Evolutionary conservation across 1,140 invertebrate genomes (phyloP), one percentile per base, ranked within the genome.

Genomic region (Bradysia coprophila): DNA sequence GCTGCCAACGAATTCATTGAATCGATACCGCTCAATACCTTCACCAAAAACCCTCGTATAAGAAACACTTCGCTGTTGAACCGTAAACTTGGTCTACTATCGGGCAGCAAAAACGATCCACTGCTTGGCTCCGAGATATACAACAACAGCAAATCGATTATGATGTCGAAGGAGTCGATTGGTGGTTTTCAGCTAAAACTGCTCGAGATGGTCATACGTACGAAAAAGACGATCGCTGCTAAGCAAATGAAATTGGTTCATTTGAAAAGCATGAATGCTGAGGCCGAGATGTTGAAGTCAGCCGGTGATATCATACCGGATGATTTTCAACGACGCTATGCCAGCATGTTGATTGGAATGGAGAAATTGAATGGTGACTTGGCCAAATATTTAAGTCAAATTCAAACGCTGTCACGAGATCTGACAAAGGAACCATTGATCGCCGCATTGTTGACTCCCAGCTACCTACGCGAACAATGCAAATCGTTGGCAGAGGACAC

Each of bases 321-420:
- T 38, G 88, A 93, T 51, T 95, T 94, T 61, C 84, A 93, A 60
- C 75, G 78, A 50, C 74, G 74, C 54, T 98, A 98, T 65, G 91
- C 92, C 9, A 73, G 74, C 21, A 74, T 84, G 50, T 76, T 97
- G 2, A 75, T 96, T 38, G 87, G 93, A 47, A 71, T 98, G 43
- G 92, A 96, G 53, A 80, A 78, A 49, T 76, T 97, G 59, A 96
- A 98, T 62, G 71, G 72, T 45, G 84, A 91, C 59, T 70, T 97
- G 19, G 78, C 86, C 59, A 75, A 82, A 28, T 82, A 84, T 58
- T 69, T 95, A 19, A 80, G 81, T 51, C 76, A 81, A 47, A 78
- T 95, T 38, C 89, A 92, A 71, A 63, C 66, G 48, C 78, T 78
- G 46, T 91, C 86, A 56, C 76, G 82, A 46, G 82, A 92, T 67